These are phyloP conservation scores for Branchellion lobata DNA, from an alignment of 2,888 invertebrate genomes.

Conservation along the genomic window DNA sequence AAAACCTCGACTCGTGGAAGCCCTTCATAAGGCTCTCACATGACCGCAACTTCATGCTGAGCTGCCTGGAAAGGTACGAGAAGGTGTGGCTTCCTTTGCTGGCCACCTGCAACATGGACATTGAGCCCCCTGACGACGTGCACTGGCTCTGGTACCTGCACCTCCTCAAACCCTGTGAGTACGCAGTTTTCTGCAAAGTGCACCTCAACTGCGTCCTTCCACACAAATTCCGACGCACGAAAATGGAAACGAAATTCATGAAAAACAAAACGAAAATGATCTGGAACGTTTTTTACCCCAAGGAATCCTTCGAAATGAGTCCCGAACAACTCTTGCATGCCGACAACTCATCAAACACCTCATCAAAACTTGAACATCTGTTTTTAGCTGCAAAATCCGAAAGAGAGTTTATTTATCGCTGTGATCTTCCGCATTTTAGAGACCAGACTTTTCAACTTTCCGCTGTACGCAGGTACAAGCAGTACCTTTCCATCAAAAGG, in stretches of 20 bases:
- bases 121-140: slow-evolving; percentile 65
- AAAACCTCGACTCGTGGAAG: slow-evolving; percentile 42
- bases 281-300: slow-evolving; percentile 48
- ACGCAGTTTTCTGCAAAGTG: slow-evolving; percentile 52
- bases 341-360: slow-evolving; percentile 1
- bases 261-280: slow-evolving; percentile 38
- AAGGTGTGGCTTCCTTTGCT: slow-evolving; percentile 64
- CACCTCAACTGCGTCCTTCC: slow-evolving; percentile 46
- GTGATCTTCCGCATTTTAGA: slow-evolving; percentile 50
- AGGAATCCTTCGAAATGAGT: slow-evolving; percentile 48
- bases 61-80: slow-evolving; percentile 61
- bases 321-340: background rate
- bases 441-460: slow-evolving; percentile 49
- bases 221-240: slow-evolving; percentile 43
- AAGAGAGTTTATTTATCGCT: slow-evolving; percentile 48
- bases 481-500: slow-evolving; percentile 45
- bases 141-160: slow-evolving; percentile 65
- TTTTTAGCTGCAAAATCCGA: slow-evolving; percentile 38
- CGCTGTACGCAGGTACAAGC: slow-evolving; percentile 49
- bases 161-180: slow-evolving; percentile 58
- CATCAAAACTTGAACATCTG: slow-evolving; percentile 37
- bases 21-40: background rate
- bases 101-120: slow-evolving; percentile 53
- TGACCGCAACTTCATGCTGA: slow-evolving; percentile 18
- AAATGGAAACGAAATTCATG: slow-evolving; percentile 27